Conservation (phyloP, 2,888 invertebrate species). For the Drosophila silvestris region DNA sequence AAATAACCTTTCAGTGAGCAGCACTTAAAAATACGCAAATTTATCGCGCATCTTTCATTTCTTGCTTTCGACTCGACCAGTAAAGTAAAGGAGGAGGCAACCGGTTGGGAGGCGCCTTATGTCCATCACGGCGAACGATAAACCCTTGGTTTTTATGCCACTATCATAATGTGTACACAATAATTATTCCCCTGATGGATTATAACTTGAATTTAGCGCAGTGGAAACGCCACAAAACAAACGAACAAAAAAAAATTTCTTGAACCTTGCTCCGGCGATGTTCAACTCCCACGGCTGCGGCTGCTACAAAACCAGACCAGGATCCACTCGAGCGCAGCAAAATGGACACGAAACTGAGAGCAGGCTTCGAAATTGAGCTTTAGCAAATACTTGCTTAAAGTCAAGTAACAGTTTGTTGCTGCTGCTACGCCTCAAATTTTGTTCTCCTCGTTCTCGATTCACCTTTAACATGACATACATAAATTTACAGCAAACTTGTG, state of each 20-base stretch:
- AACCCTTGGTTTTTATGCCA: conserved; percentile 65
- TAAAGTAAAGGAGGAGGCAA: background rate
- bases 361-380: conserved; percentile 39
- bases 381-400: conserved; percentile 48
- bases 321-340: conserved; percentile 56
- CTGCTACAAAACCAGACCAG: background rate
- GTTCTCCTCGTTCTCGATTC: background rate
- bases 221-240: conserved; percentile 45
- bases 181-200: conserved; percentile 80
- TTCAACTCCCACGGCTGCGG: conserved; percentile 56
- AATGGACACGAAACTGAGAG: conserved; percentile 59
- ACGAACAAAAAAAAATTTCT: conserved; percentile 58
- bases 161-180: conserved; percentile 81
- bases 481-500: background rate
- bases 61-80: conserved; percentile 27
- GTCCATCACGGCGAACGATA: conserved; percentile 65
- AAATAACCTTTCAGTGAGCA: conserved; percentile 53
- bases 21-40: conserved; percentile 63
- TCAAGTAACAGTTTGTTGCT: conserved; percentile 27
- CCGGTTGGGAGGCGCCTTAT: conserved; percentile 19
- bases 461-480: conserved; percentile 2
- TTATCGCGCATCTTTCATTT: conserved; percentile 66
- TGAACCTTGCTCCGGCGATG: conserved; percentile 46
- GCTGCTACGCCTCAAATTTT: background rate
- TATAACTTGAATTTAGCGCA: conserved; percentile 70